Evolutionary conservation across 1,140 invertebrate species (phyloP), one percentile per base, ranked within the genome.

Genomic region (Sweltsa coloradensis): DNA sequence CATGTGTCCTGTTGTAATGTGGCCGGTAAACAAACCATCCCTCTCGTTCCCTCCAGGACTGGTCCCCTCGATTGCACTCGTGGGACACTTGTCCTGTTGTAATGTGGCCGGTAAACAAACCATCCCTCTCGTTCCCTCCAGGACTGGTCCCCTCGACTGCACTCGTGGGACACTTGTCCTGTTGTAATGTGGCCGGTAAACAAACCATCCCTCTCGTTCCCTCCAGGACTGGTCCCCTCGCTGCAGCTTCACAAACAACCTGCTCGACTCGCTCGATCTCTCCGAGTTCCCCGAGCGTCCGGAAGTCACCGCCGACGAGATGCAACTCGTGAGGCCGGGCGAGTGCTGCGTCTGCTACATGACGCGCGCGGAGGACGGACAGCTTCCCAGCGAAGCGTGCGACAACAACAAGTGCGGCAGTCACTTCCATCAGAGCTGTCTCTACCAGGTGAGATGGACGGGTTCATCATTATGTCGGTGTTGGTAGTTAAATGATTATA

Each of bases 291-390:
- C 43, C 11, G 16, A 6, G 1, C 13, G 19, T 21, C 24, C 7
- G 13, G 19, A 5, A 19, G 11, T 5, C 24, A 29, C 24, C 1
- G 26, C 13, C 21, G 7, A 29, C n/a, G n/a, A n/a, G n/a, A 14
- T 27, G 13, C 27, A 45, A 9, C 24, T 19, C 21, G 9, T 45
- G 11, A 19, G 34, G 5, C 43, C 29, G 34, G 43, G 43, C 13
- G 43, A 45, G 16, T 45, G 43, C 23, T 21, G 23, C 43, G 34
- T 45, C 18, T 45, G 43, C 27, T 45, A 21, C 26, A n/a, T 45
- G 16, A 13, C 24, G 7, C 26, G 24, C 5, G 13, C 22, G 7
- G 43, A 45, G 2, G n/a, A n/a, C n/a, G 43, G 43, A 27, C n/a
- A 45, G 21, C 26, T 45, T 1, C 43, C 43, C 7, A 34, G 27